These are phyloP conservation scores for Hypomesus transpacificus DNA, from an alignment of 2,113 vertebrate species.

Conservation along the genomic window DNA sequence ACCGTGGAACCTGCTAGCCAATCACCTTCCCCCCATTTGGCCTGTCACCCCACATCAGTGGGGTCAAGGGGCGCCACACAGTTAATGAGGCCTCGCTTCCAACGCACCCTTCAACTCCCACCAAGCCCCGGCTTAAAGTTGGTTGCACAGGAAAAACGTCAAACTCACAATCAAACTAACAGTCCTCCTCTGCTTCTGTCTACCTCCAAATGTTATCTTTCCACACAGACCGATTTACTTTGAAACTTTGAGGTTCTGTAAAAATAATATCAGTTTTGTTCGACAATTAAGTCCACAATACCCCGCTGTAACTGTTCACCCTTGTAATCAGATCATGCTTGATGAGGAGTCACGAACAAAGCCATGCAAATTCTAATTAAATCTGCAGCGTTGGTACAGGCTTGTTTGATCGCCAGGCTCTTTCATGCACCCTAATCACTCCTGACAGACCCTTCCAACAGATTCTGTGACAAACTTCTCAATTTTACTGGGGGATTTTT, in stretches of 20 bases:
- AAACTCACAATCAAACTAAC: background rate
- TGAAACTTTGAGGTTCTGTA: conserved; percentile 79
- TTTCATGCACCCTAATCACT: conserved; percentile 93
- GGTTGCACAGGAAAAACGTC: background rate
- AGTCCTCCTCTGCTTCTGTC: background rate
- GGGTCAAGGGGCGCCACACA: conserved; percentile 66
- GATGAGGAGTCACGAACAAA: conserved; percentile 92
- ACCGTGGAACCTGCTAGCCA: conserved; percentile 79
- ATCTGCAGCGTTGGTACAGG: conserved; percentile 87
- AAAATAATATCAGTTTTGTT: conserved; percentile 75
- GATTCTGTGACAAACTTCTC: conserved; percentile 99
- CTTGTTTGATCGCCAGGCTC: conserved; percentile 86
- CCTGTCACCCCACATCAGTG: conserved; percentile 78
- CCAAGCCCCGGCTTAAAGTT: conserved; percentile 22
- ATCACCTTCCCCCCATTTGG: conserved; percentile 77
- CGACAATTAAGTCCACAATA: conserved; percentile 74
- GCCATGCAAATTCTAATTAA: conserved; percentile 96
- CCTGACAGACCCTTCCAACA: conserved; percentile 97
- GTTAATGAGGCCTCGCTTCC: conserved; percentile 50
- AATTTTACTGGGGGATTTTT: conserved; percentile 96
- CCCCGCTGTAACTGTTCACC: conserved; percentile 85
- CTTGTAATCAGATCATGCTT: conserved; percentile 98
- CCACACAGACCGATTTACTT: conserved; percentile 72
- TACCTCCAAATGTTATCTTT: conserved; percentile 49
- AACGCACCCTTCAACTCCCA: conserved; percentile 39